Percentiles rank a stretch among this genome's conserved stretches.
Evolutionary conservation across 2,888 invertebrate genomes (phyloP).

Genomic region (Napeogenes sylphis): DNA sequence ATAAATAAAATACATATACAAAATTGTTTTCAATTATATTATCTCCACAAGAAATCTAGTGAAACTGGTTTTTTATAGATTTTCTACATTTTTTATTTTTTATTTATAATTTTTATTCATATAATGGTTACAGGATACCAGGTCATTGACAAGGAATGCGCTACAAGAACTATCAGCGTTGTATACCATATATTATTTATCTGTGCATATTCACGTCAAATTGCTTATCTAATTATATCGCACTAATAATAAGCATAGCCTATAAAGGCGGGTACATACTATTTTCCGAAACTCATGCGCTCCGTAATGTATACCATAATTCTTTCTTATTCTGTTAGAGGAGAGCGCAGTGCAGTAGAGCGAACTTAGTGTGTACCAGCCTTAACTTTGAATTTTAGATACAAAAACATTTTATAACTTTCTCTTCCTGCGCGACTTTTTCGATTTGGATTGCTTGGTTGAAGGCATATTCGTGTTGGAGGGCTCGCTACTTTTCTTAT

Average conservation of each 20-base stretch:
- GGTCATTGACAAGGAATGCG: conserved; percentile 32
- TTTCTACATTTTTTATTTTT: conserved; percentile 57
- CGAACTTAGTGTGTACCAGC: too few relatives aligned
- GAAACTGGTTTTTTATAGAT: conserved; percentile 12
- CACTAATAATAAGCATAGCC: conserved; percentile 31
- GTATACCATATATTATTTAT: conserved; percentile 41
- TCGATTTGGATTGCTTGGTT: conserved; percentile 69
- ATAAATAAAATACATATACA: too few relatives aligned
- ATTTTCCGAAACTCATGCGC: too few relatives aligned
- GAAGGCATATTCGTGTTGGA: conserved; percentile 55
- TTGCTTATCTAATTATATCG: conserved; percentile 55
- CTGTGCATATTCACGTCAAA: conserved; percentile 46
- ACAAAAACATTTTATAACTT: conserved; percentile 70
- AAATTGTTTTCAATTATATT: not conserved
- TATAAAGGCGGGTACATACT: conserved; percentile 6
- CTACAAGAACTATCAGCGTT: conserved; percentile 22
- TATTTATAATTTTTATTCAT: conserved; percentile 54
- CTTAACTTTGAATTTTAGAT: conserved; percentile 37
- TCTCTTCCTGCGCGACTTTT: conserved; percentile 80
- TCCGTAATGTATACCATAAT: too few relatives aligned
- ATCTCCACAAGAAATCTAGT: conserved; percentile 48
- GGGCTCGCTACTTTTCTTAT: conserved; percentile 59
- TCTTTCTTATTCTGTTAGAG: too few relatives aligned
- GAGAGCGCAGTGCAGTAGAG: too few relatives aligned
- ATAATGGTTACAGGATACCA: conserved; percentile 47